Conservation (phyloP, 2,888 invertebrate genomes). For the Cantharis rufa region DNA sequence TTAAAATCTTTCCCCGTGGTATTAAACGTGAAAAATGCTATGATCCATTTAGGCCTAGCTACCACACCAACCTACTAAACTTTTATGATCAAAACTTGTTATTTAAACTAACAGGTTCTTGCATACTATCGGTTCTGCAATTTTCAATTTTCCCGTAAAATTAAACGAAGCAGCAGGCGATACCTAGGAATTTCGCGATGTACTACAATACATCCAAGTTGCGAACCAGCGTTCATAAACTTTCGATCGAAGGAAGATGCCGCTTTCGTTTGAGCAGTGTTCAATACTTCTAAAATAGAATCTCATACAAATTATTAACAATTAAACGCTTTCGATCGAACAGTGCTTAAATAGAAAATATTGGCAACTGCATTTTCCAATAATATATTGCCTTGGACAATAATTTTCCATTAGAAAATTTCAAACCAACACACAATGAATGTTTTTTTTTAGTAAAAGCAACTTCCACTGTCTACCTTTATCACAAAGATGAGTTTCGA, state of each 20-base stretch:
- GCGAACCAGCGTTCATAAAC: neutral
- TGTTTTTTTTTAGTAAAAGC: neutral
- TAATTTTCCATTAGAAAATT: neutral
- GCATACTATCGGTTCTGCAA: neutral
- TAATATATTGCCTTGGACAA: neutral
- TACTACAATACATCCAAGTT: neutral
- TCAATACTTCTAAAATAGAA: neutral
- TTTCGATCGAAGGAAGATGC: neutral
- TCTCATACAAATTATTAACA: neutral
- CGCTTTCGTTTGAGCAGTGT: neutral
- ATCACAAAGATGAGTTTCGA: neutral
- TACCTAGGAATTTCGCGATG: neutral
- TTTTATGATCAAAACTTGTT: neutral
- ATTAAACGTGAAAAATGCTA: neutral
- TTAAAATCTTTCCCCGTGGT: neutral
- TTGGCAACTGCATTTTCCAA: neutral
- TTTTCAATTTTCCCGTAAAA: neutral
- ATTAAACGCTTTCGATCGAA: neutral
- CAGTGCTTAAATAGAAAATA: neutral
- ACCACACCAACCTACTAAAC: neutral
- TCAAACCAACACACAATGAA: neutral
- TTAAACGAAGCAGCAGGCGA: neutral
- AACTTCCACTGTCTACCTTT: neutral
- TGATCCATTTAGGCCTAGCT: neutral
- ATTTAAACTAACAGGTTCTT: neutral